These are phyloP conservation scores for Calliopsis andreniformis DNA, from an alignment of 1,140 invertebrate genomes.

Conservation along the genomic window DNA sequence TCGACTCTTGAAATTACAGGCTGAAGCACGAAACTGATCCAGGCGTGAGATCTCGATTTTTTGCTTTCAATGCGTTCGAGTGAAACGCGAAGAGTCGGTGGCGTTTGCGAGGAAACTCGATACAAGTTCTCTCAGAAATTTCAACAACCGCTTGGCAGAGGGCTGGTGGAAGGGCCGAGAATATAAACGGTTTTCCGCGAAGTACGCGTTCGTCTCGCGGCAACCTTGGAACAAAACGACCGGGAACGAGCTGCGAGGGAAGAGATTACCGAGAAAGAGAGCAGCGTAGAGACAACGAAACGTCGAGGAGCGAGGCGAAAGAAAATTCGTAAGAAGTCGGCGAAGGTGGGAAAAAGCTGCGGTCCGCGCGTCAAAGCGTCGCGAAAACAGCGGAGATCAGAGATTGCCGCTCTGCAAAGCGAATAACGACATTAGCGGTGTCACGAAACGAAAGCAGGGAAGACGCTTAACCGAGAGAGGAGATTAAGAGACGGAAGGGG, in stretches of 20 bases:
- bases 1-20: too few relatives aligned
- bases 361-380: neutral
- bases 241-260: neutral
- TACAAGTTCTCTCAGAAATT: too few relatives aligned
- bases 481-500: neutral
- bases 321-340: conserved; percentile 16
- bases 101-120: too few relatives aligned
- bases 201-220: neutral
- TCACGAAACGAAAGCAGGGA: neutral
- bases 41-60: too few relatives aligned
- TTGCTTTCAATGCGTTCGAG: too few relatives aligned
- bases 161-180: neutral
- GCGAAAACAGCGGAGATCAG: neutral
- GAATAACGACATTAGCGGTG: neutral
- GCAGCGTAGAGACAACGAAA: too few relatives aligned
- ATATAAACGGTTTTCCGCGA: neutral
- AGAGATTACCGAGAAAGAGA: neutral
- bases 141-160: neutral
- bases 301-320: neutral
- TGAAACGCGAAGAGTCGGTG: neutral
- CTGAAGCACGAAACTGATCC: too few relatives aligned
- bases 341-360: neutral
- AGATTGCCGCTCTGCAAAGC: neutral
- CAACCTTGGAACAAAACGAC: neutral
- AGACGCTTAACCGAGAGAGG: conserved; percentile 8